Conservation (phyloP, 2,113 vertebrate genomes). For the Beaufortia kweichowensis region DNA sequence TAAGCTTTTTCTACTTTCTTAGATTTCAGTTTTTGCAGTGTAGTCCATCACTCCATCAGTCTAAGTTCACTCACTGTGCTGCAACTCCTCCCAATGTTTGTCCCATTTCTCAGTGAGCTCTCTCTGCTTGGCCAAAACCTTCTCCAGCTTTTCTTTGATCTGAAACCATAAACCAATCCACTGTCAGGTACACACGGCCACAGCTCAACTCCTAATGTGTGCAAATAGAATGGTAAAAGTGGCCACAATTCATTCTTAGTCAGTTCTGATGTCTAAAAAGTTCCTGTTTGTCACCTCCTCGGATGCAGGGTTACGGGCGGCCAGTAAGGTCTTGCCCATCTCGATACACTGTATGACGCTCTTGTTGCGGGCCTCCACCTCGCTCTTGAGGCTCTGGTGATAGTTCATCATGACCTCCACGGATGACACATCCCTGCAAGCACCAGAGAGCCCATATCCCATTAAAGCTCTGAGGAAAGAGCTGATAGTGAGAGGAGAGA, state of each 20-base stretch:
- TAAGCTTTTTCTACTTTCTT: no score
- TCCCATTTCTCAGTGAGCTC: constrained; percentile 92
- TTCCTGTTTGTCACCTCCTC: constrained; percentile 78
- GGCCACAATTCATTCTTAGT: no score
- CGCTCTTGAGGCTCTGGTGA: constrained; percentile 90
- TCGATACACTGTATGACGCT: constrained; percentile 84
- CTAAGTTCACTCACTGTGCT: constrained; percentile 81
- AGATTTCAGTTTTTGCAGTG: no score
- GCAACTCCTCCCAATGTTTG: constrained; percentile 89
- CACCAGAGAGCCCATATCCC: constrained; percentile 46
- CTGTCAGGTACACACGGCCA: neutral
- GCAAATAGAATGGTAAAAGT: no score
- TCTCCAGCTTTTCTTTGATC: constrained; percentile 90
- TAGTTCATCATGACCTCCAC: constrained; percentile 96
- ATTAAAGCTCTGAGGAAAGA: constrained; percentile 46
- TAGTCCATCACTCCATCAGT: neutral
- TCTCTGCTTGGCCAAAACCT: constrained; percentile 82
- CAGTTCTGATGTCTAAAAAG: neutral
- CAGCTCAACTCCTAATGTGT: no score
- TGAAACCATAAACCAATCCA: constrained; percentile 60
- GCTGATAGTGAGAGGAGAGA: constrained; percentile 38
- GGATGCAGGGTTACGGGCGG: constrained; percentile 81
- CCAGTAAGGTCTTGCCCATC: constrained; percentile 86
- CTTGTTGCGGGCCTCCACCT: constrained; percentile 83
- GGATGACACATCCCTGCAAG: constrained; percentile 87